Conservation (phyloP, 2,888 invertebrate species). For the Phengaris arion region DNA sequence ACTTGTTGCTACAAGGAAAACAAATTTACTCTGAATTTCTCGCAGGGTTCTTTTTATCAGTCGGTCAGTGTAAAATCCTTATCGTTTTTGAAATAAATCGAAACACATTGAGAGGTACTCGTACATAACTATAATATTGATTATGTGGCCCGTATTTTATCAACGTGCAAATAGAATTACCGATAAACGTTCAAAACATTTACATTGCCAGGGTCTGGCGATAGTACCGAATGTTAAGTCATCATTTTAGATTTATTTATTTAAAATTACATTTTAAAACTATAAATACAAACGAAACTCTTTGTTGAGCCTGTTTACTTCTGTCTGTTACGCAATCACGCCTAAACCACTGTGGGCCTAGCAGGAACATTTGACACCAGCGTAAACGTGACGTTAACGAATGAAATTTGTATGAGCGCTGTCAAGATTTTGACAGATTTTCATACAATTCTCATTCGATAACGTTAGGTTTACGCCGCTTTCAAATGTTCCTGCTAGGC, state of each 20-base stretch:
- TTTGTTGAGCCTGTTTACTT: no score
- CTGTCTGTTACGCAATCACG: no score
- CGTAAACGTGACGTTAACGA: no score
- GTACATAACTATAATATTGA: not conserved
- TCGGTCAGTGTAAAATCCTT: not conserved
- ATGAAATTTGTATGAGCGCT: no score
- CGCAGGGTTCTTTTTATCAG: not conserved
- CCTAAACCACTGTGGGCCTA: no score
- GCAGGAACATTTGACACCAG: no score
- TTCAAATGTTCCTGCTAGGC: no score
- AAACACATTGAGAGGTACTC: not conserved
- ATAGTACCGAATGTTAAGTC: not conserved
- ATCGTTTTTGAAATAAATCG: slow-evolving; percentile 6
- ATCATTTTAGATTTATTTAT: not conserved
- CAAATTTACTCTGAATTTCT: not conserved
- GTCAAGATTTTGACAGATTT: no score
- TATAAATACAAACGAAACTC: no score
- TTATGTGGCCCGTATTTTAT: slow-evolving; percentile 13
- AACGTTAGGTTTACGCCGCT: no score
- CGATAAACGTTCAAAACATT: not conserved
- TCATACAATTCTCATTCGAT: no score
- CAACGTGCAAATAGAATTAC: slow-evolving; percentile 7
- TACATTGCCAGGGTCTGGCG: not conserved
- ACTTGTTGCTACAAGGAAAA: slow-evolving; percentile 10
- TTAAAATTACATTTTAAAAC: no score